Percentiles rank a stretch among this genome's conserved stretches.
phyloP scores from a whole-genome alignment of 2,113 vertebrate species.

The Tenrec ecaudatus region DNA sequence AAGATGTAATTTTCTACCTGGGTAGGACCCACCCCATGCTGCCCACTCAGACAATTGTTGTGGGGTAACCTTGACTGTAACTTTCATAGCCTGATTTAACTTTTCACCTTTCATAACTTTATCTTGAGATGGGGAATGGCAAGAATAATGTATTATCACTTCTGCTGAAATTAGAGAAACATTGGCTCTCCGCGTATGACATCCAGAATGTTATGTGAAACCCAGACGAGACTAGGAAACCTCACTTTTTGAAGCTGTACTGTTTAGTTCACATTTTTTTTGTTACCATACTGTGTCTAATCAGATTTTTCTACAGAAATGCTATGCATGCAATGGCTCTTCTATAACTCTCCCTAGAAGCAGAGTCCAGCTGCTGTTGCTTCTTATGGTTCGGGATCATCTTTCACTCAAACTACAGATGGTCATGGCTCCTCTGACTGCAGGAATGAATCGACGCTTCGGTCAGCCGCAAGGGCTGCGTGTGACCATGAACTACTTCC shows the following conservation, averaged over 20 bases:
- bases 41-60: background rate
- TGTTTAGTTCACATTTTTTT: conserved; percentile 79
- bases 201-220: background rate
- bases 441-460: conserved; percentile 79
- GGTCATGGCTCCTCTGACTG: conserved; percentile 80
- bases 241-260: conserved; percentile 68
- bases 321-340: conserved; percentile 80
- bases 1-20: background rate
- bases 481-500: conserved; percentile 82
- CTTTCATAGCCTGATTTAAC: conserved; percentile 33
- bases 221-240: conserved; percentile 56
- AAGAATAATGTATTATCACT: conserved; percentile 70
- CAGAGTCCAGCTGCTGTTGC: conserved; percentile 88
- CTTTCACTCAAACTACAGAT: conserved; percentile 89
- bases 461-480: conserved; percentile 80
- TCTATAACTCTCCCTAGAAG: conserved; percentile 88
- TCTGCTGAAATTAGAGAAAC: conserved; percentile 50
- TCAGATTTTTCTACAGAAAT: conserved; percentile 83
- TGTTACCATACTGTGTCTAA: conserved; percentile 82
- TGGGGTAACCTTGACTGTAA: background rate
- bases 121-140: conserved; percentile 16
- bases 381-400: conserved; percentile 86
- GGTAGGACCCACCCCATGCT: background rate
- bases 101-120: conserved; percentile 48
- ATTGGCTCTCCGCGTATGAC: conserved; percentile 53